These are phyloP conservation scores for Holotrichia oblita DNA, from an alignment of 1,140 invertebrate species.

Conservation along the genomic window DNA sequence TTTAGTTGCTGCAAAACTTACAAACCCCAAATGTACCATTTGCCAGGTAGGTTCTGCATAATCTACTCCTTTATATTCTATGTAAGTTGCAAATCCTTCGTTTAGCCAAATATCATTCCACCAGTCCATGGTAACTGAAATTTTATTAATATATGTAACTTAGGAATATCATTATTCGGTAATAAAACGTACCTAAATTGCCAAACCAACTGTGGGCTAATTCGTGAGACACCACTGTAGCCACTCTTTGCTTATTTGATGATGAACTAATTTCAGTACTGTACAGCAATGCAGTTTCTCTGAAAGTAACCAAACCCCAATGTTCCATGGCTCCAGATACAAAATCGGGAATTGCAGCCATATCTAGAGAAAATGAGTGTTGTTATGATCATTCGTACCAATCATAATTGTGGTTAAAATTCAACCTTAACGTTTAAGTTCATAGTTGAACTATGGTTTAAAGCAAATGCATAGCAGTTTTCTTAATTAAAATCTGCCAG, in stretches of 20 bases:
- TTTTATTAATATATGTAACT: conserved; percentile 5
- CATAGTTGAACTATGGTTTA: no score
- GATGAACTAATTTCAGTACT: conserved; percentile 74
- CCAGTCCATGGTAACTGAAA: conserved; percentile 87
- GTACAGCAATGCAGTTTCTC: conserved; percentile 85
- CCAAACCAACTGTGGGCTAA: conserved; percentile 94
- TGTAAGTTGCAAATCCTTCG: conserved; percentile 90
- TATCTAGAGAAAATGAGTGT: conserved; percentile 79
- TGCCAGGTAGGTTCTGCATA: conserved; percentile 82
- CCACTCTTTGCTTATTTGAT: conserved; percentile 79
- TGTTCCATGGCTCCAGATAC: conserved; percentile 96
- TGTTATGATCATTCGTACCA: no score
- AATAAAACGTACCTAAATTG: conserved; percentile 72
- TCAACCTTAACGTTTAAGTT: not conserved
- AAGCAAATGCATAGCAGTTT: no score
- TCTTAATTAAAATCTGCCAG: no score
- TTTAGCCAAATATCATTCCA: conserved; percentile 95
- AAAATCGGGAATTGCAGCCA: conserved; percentile 95
- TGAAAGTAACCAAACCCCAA: conserved; percentile 87
- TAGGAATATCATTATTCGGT: not conserved
- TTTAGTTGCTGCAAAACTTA: not conserved
- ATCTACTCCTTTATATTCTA: conserved; percentile 82
- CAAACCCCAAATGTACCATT: conserved; percentile 68
- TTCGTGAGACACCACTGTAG: conserved; percentile 88
- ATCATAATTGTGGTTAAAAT: no score